A percentile compares a stretch with the other conserved stretches of the same genome.
These are phyloP conservation scores for Hipparchia sbordonii DNA, from an alignment of 2,888 invertebrate species.

Conservation along the genomic window DNA sequence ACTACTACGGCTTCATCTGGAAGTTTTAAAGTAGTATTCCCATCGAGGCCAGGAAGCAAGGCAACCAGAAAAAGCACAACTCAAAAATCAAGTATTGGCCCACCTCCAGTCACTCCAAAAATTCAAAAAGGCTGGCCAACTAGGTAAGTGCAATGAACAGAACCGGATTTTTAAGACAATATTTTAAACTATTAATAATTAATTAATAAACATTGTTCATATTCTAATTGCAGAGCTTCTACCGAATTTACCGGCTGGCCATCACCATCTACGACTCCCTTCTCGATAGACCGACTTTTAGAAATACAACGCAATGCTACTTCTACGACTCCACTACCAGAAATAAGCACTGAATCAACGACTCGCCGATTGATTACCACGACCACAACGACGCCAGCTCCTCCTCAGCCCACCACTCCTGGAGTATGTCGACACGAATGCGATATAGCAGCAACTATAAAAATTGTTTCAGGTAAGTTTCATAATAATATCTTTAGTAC, in stretches of 20 bases:
- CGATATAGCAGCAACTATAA: conserved; percentile 93
- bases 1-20: conserved; percentile 53
- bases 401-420: conserved; percentile 90
- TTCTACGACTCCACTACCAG: conserved; percentile 75
- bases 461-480: conserved; percentile 87
- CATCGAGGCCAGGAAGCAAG: conserved; percentile 89
- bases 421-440: conserved; percentile 90
- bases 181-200: background rate
- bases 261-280: conserved; percentile 92
- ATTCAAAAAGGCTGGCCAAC: conserved; percentile 94
- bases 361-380: conserved; percentile 81
- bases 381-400: conserved; percentile 86
- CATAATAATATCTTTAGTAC: background rate
- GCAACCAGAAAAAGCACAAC: conserved; percentile 82
- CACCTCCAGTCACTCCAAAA: conserved; percentile 80
- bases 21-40: conserved; percentile 88
- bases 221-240: conserved; percentile 83
- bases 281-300: conserved; percentile 91
- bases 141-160: conserved; percentile 75
- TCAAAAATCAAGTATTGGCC: conserved; percentile 78
- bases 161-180: background rate
- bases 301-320: conserved; percentile 86
- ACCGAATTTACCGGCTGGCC: conserved; percentile 97
- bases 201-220: background rate
- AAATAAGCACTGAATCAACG: conserved; percentile 73